phyloP scores from a whole-genome alignment of 2,797 vertebrate genomes.

The Morelia viridis region DNA sequence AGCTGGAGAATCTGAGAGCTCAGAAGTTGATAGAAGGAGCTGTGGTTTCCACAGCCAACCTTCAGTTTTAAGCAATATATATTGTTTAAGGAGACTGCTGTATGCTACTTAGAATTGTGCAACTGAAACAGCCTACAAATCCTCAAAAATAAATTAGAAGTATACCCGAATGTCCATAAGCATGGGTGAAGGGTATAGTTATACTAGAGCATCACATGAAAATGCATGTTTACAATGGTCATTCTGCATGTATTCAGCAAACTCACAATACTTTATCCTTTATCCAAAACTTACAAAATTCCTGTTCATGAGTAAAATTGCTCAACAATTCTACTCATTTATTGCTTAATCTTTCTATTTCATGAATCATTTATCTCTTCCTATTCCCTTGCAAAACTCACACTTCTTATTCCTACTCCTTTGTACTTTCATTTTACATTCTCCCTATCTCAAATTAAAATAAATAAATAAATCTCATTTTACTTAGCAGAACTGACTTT shows the following conservation, averaged over 20 bases:
- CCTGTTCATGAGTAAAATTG: background rate
- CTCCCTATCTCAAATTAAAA: background rate
- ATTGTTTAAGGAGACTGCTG: background rate
- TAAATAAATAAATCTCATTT: background rate
- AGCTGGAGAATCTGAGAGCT: background rate
- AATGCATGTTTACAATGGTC: slow-evolving; percentile 3
- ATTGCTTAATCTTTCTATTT: background rate
- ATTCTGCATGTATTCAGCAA: background rate
- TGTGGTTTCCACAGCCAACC: background rate
- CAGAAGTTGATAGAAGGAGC: background rate
- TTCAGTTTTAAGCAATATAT: background rate
- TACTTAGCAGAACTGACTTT: background rate
- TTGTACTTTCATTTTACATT: background rate
- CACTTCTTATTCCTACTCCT: background rate
- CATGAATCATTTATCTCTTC: background rate
- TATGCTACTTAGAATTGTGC: background rate
- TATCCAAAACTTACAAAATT: background rate
- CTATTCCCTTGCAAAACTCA: background rate
- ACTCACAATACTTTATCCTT: background rate
- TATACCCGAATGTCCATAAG: slow-evolving; percentile 31
- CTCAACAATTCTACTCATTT: background rate
- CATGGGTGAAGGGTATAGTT: rapidly evolving
- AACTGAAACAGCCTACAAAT: background rate
- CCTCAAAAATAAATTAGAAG: background rate
- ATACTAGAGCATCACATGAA: background rate